Evolutionary conservation across 2,797 vertebrate genomes (phyloP), one percentile per base, ranked within the genome.

Genomic region (Epinephelus coioides): DNA sequence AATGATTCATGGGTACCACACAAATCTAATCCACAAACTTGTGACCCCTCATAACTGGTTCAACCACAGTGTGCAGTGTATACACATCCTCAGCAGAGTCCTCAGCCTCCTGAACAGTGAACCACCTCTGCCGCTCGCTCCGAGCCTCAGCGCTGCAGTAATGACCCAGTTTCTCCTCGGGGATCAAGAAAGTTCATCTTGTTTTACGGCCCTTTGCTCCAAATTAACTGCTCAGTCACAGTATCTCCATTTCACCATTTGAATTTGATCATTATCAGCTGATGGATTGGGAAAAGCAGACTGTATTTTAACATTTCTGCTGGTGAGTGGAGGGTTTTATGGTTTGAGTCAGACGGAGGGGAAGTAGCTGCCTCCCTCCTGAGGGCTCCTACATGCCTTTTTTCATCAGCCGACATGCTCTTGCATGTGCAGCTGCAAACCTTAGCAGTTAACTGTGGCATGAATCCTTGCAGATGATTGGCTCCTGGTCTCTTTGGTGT

Each of bases 131-230:
- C 14, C 34, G 80, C 80, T 50, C 14, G 25, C 76, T 67, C 50
- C 21, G 38, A 75, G 74, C 54, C 74, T 7, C 74, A 6, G 75
- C 69, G 75, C 72, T 46, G 79, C 69, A 34, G 68, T 79, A 73
- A 79, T 78, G 81, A 81, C 85, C 81, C 75, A 86, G 74, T 72
- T 86, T 78, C 85, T 84, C 67, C 71, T 76, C 56, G 0, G 79
- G 76, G 82, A 82, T 50, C 59, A 21, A 11, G 60, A 44, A 84
- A 73, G 79, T 84, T 86, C 60, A 38, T 84, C 76, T 78, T 27
- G 70, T 86, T 78, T 76, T 70, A 68, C 51, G 64, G 84, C 59
- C 56, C 6, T 80, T 80, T 80, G 79, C 76, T 80, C 70, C 43
- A 78, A 86, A 84, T 88, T 30, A 88, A 84, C 56, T 18, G 60